Conservation (phyloP, 2,797 vertebrate species). For the Leontopithecus rosalia region DNA sequence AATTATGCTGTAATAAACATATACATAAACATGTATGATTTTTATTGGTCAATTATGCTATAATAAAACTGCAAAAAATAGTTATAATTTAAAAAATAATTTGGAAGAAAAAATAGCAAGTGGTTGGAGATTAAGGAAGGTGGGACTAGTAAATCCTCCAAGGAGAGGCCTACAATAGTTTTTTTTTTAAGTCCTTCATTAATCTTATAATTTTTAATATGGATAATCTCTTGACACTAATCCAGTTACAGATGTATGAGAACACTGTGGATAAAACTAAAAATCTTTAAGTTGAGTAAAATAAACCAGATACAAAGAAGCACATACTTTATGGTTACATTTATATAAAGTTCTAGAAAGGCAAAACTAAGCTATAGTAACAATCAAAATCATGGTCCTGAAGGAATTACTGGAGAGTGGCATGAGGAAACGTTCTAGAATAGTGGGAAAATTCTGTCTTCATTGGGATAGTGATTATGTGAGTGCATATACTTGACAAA, state of each 20-base stretch:
- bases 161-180: neutral
- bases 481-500: neutral
- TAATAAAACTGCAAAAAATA: neutral
- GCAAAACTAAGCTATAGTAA: neutral
- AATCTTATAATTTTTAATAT: neutral
- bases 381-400: neutral
- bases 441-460: neutral
- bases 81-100: neutral
- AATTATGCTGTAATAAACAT: too few species aligned
- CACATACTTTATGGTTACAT: neutral
- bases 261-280: neutral
- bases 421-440: neutral
- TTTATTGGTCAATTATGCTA: neutral
- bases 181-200: neutral
- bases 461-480: neutral
- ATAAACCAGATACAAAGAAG: neutral
- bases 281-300: neutral
- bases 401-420: neutral
- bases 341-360: neutral
- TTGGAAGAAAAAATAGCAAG: neutral
- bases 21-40: too few species aligned
- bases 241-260: neutral
- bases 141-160: neutral
- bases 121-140: neutral
- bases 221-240: neutral